These are phyloP conservation scores for Bombus pyrosoma DNA, from an alignment of 1,140 invertebrate genomes.

Conservation along the genomic window DNA sequence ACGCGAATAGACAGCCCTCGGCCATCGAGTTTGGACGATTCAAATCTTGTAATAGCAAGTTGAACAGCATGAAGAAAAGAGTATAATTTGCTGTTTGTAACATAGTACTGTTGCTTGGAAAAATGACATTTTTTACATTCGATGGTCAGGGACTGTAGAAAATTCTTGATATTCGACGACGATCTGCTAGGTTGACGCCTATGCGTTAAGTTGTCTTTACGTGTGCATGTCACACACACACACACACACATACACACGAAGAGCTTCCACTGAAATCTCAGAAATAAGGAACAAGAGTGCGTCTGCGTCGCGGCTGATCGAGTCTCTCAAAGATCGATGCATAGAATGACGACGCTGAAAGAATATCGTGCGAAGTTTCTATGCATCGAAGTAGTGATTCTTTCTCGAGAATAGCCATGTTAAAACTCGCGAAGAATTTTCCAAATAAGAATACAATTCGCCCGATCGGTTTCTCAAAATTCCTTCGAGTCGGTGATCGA, in stretches of 20 bases:
- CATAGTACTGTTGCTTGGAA: too few species aligned
- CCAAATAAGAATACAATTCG: not conserved
- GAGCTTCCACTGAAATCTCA: not conserved
- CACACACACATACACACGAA: constrained; percentile 19
- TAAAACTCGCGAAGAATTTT: not conserved
- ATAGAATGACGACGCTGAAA: constrained; percentile 43
- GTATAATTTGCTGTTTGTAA: too few species aligned
- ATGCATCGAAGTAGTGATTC: constrained; percentile 42
- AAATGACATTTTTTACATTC: too few species aligned
- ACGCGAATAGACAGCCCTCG: too few species aligned
- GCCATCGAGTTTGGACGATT: too few species aligned
- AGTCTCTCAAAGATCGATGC: constrained; percentile 50
- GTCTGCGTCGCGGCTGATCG: constrained; percentile 66
- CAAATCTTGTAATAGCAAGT: too few species aligned
- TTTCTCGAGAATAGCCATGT: not conserved
- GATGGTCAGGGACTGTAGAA: not conserved
- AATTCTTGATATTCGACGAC: too few species aligned
- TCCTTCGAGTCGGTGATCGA: too few species aligned
- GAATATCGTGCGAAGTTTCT: not conserved
- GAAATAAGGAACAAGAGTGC: constrained; percentile 57
- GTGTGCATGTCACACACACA: constrained; percentile 46
- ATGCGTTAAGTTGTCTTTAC: constrained; percentile 13
- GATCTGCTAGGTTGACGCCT: constrained; percentile 30
- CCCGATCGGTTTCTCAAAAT: not conserved
- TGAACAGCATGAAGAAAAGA: too few species aligned